Evolutionary conservation across 2,888 invertebrate species (phyloP).

Genomic region (Antheraea assamensis): DNA sequence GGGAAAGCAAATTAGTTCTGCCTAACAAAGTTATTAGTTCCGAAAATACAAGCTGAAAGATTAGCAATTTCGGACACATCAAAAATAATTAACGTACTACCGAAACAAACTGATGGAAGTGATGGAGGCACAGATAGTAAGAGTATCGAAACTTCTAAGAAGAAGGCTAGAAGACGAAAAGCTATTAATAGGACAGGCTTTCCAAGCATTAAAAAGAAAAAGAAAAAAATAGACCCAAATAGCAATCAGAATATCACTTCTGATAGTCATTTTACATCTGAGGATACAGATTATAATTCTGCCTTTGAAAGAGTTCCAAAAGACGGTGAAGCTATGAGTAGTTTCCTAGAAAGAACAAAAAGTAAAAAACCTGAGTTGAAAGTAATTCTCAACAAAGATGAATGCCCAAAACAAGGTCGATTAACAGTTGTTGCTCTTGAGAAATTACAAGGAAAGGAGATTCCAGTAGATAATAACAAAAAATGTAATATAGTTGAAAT

Average conservation of each 20-base stretch:
- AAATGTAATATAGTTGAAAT: slow-evolving; percentile 38
- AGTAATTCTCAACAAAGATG: slow-evolving; percentile 76
- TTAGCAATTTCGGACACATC: slow-evolving; percentile 51
- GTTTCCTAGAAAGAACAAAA: slow-evolving; percentile 84
- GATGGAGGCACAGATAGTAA: slow-evolving; percentile 55
- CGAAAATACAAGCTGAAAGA: slow-evolving; percentile 72
- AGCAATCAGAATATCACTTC: slow-evolving; percentile 50
- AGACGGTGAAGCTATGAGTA: slow-evolving; percentile 85
- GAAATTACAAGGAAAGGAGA: slow-evolving; percentile 80
- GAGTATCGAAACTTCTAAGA: slow-evolving; percentile 52
- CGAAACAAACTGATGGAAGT: slow-evolving; percentile 55
- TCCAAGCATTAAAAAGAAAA: slow-evolving; percentile 91
- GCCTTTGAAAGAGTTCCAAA: slow-evolving; percentile 87
- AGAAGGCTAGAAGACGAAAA: slow-evolving; percentile 85
- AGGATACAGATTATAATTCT: slow-evolving; percentile 70
- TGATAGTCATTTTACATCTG: slow-evolving; percentile 66
- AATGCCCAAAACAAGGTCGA: slow-evolving; percentile 78
- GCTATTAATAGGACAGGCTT: slow-evolving; percentile 94
- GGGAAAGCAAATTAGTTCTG: slow-evolving; percentile 75
- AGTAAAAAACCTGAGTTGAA: slow-evolving; percentile 73
- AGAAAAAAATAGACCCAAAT: slow-evolving; percentile 82
- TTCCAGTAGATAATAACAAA: slow-evolving; percentile 52
- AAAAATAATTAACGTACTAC: slow-evolving; percentile 51
- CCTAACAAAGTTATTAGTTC: slow-evolving; percentile 65
- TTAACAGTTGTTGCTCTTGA: slow-evolving; percentile 84